Base-by-base conservation (phyloP, 2,113 vertebrate genomes). In the Sialia sialis region DNA sequence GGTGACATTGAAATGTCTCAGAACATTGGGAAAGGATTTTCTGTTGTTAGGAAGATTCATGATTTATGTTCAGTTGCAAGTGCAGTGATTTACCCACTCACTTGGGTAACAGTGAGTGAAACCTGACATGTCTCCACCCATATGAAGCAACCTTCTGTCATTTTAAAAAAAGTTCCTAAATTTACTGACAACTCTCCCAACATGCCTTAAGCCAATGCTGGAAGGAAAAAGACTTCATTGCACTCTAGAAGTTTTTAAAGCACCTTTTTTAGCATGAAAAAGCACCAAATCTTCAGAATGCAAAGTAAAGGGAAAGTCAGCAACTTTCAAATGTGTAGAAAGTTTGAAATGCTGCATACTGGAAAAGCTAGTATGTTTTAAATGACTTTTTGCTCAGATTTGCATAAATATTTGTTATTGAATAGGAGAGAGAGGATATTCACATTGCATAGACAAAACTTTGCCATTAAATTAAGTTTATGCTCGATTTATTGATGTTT, bases 121-220 rank as follows among this genome's bases (percentile, higher is more conserved):
- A 94, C 38, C 19, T 86, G 55, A 3, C 11, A 56, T 48, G 56
- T 49, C 81, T 78, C 82, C 93, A 95, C 94, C 91, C 15, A 0
- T 66, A 89, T 95, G 91, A 96, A 66, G 73, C 67, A 96, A 96
- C 76, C 25, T 63, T 87, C 56, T 82, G 16, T 76, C 9, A 72
- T 51, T 56, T 1, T 68, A 58, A 85, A 85, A 70, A 27, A 55
- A 20, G 16, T 62, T 78, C 51, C 38, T 60, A 36, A 78, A 44
- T 86, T 68, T 66, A 30, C 30, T 90, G 87, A 90, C 63, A 78
- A 70, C 18, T 85, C 54, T 87, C 46, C 63, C 80, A 70, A 51
- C 36, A 87, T 13, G 5, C 69, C 36, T 89, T 74, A 85, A 84
- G 68, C 43, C 49, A 69, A 4, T 3, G 5, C 46, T 83, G 51